Percentiles rank a stretch among this genome's conserved stretches.
Evolutionary conservation across 2,797 vertebrate genomes (phyloP).

Genomic region (Cuniculus paca): DNA sequence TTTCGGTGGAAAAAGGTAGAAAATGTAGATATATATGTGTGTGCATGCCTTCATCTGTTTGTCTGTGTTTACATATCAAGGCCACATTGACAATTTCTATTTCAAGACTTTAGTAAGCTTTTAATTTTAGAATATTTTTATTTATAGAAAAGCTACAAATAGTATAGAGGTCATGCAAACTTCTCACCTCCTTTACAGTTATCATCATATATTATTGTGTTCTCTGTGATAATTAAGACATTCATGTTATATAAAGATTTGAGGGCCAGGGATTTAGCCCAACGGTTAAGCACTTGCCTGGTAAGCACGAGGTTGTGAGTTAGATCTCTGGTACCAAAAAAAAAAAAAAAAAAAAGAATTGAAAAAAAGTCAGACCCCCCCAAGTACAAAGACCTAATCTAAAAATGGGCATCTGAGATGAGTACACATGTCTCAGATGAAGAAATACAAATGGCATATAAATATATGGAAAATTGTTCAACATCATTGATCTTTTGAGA

Average conservation of each 20-base stretch:
- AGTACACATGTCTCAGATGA: too few relatives aligned
- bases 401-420: too few relatives aligned
- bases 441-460: too few relatives aligned
- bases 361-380: too few relatives aligned
- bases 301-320: too few relatives aligned
- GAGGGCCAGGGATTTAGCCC: too few relatives aligned
- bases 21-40: not conserved
- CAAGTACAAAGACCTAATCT: too few relatives aligned
- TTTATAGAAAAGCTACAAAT: slow-evolving; percentile 6
- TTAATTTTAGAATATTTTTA: slow-evolving; percentile 51
- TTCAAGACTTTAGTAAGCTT: slow-evolving; percentile 51
- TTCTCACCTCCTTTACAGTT: not conserved
- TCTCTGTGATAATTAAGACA: not conserved
- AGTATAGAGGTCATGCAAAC: not conserved
- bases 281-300: too few relatives aligned
- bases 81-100: slow-evolving; percentile 2
- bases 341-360: too few relatives aligned
- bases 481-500: too few relatives aligned
- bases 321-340: too few relatives aligned
- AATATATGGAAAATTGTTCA: too few relatives aligned
- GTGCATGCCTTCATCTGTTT: not conserved
- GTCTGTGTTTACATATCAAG: not conserved
- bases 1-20: slow-evolving; percentile 3
- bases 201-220: not conserved
- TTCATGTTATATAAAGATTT: not conserved